Base-by-base conservation (phyloP, 1,140 invertebrate genomes). In the Temnothorax nylanderi region DNA sequence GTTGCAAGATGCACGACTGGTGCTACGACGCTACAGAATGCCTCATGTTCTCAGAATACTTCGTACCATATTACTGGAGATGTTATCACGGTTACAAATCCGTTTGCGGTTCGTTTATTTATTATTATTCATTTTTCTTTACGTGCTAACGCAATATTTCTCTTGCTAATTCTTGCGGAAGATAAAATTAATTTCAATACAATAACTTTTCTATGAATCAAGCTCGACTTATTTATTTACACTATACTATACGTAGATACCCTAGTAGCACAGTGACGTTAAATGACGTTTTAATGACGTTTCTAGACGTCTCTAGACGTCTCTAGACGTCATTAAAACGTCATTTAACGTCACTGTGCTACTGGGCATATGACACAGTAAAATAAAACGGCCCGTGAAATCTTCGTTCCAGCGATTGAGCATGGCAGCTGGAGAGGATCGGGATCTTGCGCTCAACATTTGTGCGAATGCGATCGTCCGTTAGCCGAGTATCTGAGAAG, bases 31-130 rank as follows among this genome's bases (percentile, higher is more conserved):
- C 96, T 34, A 96, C 97, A 32, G 97, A 97, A 90, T 98, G 98
- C 94, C 97, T 97, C 5, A 97, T 97, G 93, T 97, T 97, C 91
- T 96, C 98, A 13, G 97, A 98, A 85, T 99, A 99, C 95, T 97
- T 99, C 92, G 96, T 98, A 82, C 98, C 98, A 2, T 99, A 98
- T 93, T 97, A 97, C 77, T 99, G 98, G 98, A 97, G 97, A 91
- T 99, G 98, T 94, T 97, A 97, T 93, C 95, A 96, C 34, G 97
- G 97, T 16, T 93, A 94, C 34, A 96, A 97, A 89, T 98, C 98
- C 0, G 95, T 98, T 18, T 99, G 98, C 93, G 96, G 97, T 97
- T 95, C 95, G 95, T 95, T 80, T 51, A 60, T 51, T 26, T 1
- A 26, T 26, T 26, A 26, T 26, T 54, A 34, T 86, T 81, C 69